phyloP scores from a whole-genome alignment of 2,113 vertebrate species.

The Puffinus mauretanicus region DNA sequence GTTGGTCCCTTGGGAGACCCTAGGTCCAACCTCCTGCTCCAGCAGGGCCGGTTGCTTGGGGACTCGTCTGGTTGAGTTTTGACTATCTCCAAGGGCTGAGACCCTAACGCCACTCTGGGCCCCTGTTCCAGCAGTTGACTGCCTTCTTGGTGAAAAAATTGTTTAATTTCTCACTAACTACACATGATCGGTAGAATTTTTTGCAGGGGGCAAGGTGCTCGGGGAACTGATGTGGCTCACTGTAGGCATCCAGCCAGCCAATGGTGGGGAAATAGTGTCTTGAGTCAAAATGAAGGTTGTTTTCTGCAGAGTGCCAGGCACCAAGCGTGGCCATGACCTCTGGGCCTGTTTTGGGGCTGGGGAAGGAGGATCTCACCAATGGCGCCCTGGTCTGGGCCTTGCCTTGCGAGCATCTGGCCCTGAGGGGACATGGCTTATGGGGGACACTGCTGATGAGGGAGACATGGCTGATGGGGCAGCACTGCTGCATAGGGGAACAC shows the following conservation, averaged over 20 bases:
- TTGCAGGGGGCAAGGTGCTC: not conserved
- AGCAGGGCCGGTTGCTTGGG: accelerated
- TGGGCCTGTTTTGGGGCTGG: not conserved
- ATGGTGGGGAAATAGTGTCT: accelerated
- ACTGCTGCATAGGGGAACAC: not conserved
- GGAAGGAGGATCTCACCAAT: accelerated
- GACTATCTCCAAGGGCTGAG: not conserved
- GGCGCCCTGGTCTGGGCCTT: not conserved
- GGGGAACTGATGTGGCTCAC: not conserved
- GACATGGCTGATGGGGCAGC: not conserved
- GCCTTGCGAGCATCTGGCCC: not conserved
- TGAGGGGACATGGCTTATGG: not conserved
- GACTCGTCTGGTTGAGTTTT: not conserved
- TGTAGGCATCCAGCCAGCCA: no score
- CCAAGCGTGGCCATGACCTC: accelerated
- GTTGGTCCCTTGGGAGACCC: accelerated
- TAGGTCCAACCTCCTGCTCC: not conserved
- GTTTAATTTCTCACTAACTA: not conserved
- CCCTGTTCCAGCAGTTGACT: not conserved
- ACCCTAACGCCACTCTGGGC: accelerated
- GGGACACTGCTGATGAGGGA: accelerated
- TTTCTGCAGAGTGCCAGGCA: not conserved
- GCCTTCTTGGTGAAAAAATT: not conserved
- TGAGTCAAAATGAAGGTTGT: not conserved
- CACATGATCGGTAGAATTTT: not conserved